Percentiles rank a stretch among this genome's conserved stretches.
These are phyloP conservation scores for Limanda limanda DNA, from an alignment of 2,113 vertebrate genomes.

Conservation along the genomic window DNA sequence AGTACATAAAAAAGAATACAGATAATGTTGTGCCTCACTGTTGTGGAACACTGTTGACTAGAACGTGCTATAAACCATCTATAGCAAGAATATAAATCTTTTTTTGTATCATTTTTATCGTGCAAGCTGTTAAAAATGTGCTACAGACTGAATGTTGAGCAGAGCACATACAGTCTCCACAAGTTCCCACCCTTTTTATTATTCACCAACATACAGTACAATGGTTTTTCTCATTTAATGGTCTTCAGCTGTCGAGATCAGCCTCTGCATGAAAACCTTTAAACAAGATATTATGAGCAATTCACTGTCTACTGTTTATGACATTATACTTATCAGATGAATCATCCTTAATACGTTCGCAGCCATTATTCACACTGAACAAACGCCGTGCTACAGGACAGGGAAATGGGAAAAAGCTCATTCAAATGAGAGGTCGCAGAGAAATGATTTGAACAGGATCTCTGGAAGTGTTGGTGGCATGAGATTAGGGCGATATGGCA, in stretches of 20 bases:
- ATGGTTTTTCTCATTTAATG: neutral
- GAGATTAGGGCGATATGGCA: conserved; percentile 60
- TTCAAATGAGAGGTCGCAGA: conserved; percentile 16
- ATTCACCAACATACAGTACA: neutral
- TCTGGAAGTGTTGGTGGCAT: conserved; percentile 27
- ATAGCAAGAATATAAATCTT: neutral
- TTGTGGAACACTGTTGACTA: conserved; percentile 14
- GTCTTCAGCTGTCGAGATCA: neutral
- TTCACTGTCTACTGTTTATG: neutral
- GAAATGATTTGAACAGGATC: conserved; percentile 12
- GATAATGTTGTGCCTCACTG: conserved; percentile 27
- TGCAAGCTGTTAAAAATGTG: neutral
- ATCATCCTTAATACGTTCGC: neutral
- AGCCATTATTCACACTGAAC: neutral
- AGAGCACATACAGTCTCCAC: neutral
- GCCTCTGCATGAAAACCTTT: neutral
- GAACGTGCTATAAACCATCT: conserved; percentile 4
- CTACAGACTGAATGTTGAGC: neutral
- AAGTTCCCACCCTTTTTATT: neutral
- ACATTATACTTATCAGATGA: conserved; percentile 21
- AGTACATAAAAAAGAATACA: conserved; percentile 29
- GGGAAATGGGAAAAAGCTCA: conserved; percentile 1
- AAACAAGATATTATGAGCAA: neutral
- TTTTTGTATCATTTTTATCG: neutral
- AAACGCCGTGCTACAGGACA: neutral